Conservation (phyloP, 1,140 invertebrate species). For the Prorops nasuta region DNA sequence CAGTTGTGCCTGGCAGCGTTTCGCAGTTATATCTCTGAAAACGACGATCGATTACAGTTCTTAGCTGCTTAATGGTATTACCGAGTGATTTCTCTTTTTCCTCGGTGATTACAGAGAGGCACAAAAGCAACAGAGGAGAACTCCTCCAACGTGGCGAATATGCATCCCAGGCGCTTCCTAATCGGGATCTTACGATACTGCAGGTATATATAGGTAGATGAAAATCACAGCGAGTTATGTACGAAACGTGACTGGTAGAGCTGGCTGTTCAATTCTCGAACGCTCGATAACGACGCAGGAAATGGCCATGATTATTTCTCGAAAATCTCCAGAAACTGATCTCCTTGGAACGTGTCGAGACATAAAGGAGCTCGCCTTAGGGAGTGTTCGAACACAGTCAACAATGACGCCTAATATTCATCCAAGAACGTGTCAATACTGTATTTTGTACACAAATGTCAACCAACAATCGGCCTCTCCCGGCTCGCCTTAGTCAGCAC, state of each 20-base stretch:
- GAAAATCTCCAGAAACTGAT: constrained; percentile 39
- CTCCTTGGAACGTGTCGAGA: constrained; percentile 28
- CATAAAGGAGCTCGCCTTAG: constrained; percentile 31
- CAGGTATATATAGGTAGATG: too few relatives aligned
- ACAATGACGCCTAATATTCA: constrained; percentile 27
- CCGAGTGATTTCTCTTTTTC: too few relatives aligned
- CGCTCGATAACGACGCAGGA: constrained; percentile 27
- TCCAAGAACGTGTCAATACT: constrained; percentile 42
- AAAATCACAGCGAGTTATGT: too few relatives aligned
- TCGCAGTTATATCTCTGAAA: too few relatives aligned
- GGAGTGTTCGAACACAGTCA: constrained; percentile 12
- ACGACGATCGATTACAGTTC: too few relatives aligned
- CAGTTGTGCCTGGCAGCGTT: too few relatives aligned
- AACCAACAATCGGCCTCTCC: constrained; percentile 29
- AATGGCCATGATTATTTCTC: constrained; percentile 21
- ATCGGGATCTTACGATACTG: too few relatives aligned
- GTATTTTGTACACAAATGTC: constrained; percentile 50
- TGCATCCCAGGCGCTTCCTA: constrained; percentile 9
- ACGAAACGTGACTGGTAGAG: constrained; percentile 32
- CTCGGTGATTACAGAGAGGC: too few relatives aligned
- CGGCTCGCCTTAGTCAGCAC: constrained; percentile 21
- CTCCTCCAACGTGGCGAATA: too few relatives aligned
- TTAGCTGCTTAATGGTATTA: too few relatives aligned
- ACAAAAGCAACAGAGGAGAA: too few relatives aligned
- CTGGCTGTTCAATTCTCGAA: constrained; percentile 21